phyloP scores from a whole-genome alignment of 2,888 invertebrate species.

The Drosophila peninsularis region DNA sequence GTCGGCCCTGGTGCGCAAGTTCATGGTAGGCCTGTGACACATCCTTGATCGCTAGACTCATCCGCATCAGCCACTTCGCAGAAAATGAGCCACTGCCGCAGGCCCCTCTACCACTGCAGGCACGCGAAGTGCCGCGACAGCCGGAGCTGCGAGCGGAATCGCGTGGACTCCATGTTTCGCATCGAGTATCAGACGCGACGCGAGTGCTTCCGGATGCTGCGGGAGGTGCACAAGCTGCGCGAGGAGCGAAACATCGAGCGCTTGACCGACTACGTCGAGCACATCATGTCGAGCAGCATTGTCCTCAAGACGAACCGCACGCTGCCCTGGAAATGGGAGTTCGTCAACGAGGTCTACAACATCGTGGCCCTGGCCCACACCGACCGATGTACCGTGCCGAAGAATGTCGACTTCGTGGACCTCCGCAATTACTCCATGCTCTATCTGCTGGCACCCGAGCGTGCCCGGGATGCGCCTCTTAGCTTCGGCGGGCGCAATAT shows the following conservation, averaged over 20 bases:
- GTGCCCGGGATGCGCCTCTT: constrained; percentile 46
- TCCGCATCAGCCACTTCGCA: constrained; percentile 17
- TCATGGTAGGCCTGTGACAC: constrained; percentile 60
- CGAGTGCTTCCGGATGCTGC: constrained; percentile 77
- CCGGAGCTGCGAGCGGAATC: constrained; percentile 42
- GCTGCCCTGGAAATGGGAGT: constrained; percentile 83
- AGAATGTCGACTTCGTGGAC: constrained; percentile 40
- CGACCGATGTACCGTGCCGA: constrained; percentile 64
- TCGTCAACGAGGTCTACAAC: constrained; percentile 82
- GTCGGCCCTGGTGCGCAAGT: constrained; percentile 66
- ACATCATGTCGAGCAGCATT: constrained; percentile 75
- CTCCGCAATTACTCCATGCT: constrained; percentile 43
- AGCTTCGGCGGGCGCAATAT: constrained; percentile 53
- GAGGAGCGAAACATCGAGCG: constrained; percentile 58
- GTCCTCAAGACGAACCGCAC: constrained; percentile 79
- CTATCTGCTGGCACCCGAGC: constrained; percentile 66
- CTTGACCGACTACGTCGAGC: constrained; percentile 75
- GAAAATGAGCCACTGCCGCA: constrained; percentile 82
- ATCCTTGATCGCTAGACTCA: not conserved
- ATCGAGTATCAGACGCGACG: constrained; percentile 79
- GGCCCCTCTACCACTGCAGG: constrained; percentile 76
- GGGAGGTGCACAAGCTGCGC: constrained; percentile 58
- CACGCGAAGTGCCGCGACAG: constrained; percentile 51
- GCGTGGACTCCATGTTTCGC: constrained; percentile 64
- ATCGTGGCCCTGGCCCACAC: constrained; percentile 74